Evolutionary conservation across 2,797 vertebrate genomes (phyloP), one percentile per base, ranked within the genome.

Genomic region (Megalops cyprinoides): DNA sequence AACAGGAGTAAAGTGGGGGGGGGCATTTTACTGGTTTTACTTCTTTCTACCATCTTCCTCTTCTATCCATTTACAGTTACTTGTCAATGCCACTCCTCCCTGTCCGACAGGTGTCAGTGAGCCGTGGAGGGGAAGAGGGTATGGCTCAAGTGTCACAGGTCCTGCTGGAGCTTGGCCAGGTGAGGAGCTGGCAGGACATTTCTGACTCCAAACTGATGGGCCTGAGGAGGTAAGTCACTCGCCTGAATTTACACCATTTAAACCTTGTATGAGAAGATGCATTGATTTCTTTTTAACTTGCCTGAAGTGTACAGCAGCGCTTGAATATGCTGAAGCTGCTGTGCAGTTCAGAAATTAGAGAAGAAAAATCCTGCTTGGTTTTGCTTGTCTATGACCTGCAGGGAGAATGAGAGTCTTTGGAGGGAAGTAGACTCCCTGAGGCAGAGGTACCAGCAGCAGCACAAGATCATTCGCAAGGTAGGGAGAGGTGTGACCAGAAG

Each of bases 401-500:
- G 88, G 65, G 85, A 87, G 79, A 86, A 89, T 31, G 78, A 87
- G 71, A 82, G 65, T 53, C 51, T 87, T 31, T 85, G 87, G 82
- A 83, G 81, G n/a, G 87, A 89, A 53, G 46, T 87, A 55, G 82
- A 75, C 55, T 74, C 42, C 4, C 82, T 87, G 48, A 82, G 75
- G 62, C 83, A 84, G 78, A 85, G 82, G 67, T 83, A 82, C 34
- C 82, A 84, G n/a, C 85, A 87, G 44, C 85, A 87, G 4, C 86
- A 85, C 78, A 85, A 82, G 74, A 60, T 87, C 69, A 86, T 87
- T 65, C 81, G 56, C 25, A 89, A 87, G 85, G 88, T 89, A 74
- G 34, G 60, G 20, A 6, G 14, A 49, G 14, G 6, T 6, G 2
- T 53, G 51, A 18, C 9, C 58, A 8, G 7, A 51, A 51, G 18